Evolutionary conservation across 2,113 vertebrate genomes (phyloP).

Genomic region (Salvelinus namaycush): DNA sequence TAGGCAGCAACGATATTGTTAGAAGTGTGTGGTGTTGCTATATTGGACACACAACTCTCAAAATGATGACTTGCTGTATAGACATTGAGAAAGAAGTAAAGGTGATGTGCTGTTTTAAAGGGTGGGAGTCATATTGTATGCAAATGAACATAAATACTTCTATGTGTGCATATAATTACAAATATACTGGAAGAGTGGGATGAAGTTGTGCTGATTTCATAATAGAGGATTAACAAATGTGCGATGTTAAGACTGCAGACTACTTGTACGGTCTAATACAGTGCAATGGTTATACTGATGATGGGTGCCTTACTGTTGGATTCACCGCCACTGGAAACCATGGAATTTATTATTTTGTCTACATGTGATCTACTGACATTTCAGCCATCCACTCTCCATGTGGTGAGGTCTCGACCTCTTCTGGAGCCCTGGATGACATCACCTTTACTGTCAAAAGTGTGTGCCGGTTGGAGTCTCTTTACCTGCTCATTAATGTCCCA

Average conservation of each 20-base stretch:
- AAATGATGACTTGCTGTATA: not conserved
- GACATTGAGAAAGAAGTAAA: constrained; percentile 17
- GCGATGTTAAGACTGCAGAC: not conserved
- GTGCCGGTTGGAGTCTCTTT: not conserved
- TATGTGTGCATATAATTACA: constrained; percentile 36
- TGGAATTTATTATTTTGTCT: constrained; percentile 34
- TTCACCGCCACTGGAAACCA: constrained; percentile 19
- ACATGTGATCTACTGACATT: not conserved
- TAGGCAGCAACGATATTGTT: constrained; percentile 42
- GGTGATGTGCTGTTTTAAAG: constrained; percentile 37
- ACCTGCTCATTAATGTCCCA: not conserved
- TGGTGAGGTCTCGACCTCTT: not conserved
- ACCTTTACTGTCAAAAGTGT: not conserved
- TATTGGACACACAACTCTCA: constrained; percentile 32
- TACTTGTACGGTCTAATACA: constrained; percentile 31
- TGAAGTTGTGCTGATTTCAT: constrained; percentile 18
- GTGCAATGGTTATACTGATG: constrained; percentile 46
- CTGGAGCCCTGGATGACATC: not conserved
- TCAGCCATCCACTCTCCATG: not conserved
- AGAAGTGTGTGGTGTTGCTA: constrained; percentile 6
- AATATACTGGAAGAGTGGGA: constrained; percentile 16
- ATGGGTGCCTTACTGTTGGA: constrained; percentile 64
- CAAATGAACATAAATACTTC: constrained; percentile 40
- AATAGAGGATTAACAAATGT: not conserved
- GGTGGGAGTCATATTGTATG: constrained; percentile 43